Evolutionary conservation across 2,797 vertebrate species (phyloP), one percentile per base, ranked within the genome.

Genomic region (Notamacropus eugenii): DNA sequence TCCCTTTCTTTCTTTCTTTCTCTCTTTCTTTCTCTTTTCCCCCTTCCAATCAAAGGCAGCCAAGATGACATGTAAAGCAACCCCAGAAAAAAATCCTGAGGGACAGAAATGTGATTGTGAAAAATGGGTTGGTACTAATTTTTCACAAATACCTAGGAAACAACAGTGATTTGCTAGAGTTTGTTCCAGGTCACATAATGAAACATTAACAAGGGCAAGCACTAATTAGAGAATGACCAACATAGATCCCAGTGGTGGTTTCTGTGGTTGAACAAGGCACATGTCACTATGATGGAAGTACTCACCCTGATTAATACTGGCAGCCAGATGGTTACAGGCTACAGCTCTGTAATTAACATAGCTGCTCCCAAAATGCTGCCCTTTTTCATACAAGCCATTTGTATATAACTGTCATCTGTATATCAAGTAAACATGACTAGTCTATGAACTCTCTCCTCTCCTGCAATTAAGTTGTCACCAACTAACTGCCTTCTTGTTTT

Each of bases 381-480:
- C 55, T 52, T 91, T 93, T 92, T 74, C 19, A 0, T 93, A 19
- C 22, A 92, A 93, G 40, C 12, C 46, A 28, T 93, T 96, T 94
- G 52, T 93, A 62, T 92, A 14, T 91, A 74, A 28, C n/a, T 28
- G 59, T 92, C 94, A 95, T 96, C 94, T 96, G 92, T 24, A 94
- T 31, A 92, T 91, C 90, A 94, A 95, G 57, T 90, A 94, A 97
- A 91, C 40, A 94, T 24, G 82, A 92, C n/a, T 9, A 94, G 29
- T 74, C 56, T 9, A 9, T 93, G 90, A 97, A 96, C 90, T 96
- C 92, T 67, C 91, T 62, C 57, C 34, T 94, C 91, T 92, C 54
- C 91, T 97, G 97, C 94, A 94, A 97, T 98, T 97, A 97, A 97
- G 93, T 90, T 97, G 93, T 98, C 96, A 96, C 96, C 92, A 97